Evolutionary conservation across 2,797 vertebrate genomes (phyloP).

Genomic region (Eulemur mongoz): DNA sequence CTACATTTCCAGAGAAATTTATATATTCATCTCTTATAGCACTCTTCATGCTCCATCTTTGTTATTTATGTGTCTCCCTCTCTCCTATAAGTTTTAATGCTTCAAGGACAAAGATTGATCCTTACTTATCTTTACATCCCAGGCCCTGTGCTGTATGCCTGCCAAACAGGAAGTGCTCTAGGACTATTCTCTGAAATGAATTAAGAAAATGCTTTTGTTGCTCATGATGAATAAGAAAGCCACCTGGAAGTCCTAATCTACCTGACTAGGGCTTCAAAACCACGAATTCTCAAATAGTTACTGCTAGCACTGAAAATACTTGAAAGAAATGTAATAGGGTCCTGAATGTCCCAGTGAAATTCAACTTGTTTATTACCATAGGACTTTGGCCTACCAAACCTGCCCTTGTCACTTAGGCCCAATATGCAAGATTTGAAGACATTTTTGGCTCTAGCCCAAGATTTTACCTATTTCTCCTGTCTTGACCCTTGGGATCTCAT

Average conservation of each 20-base stretch:
- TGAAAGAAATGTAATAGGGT: not conserved
- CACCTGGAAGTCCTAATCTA: not conserved
- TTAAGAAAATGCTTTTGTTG: not conserved
- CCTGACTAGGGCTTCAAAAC: not conserved
- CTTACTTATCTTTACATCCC: slow-evolving; percentile 10
- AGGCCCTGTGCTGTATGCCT: not conserved
- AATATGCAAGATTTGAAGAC: not conserved
- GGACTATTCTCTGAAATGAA: not conserved
- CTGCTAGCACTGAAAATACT: not conserved
- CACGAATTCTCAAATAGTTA: not conserved
- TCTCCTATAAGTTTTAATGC: slow-evolving; percentile 38
- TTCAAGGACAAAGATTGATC: slow-evolving; percentile 2
- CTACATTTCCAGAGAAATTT: slow-evolving; percentile 4
- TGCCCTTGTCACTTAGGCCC: not conserved
- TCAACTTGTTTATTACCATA: not conserved
- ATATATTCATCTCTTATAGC: not conserved
- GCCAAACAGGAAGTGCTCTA: not conserved
- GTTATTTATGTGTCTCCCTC: not conserved
- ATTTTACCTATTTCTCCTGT: not conserved
- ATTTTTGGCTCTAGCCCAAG: not conserved
- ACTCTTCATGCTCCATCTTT: not conserved
- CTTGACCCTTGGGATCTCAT: not conserved
- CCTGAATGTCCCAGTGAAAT: not conserved
- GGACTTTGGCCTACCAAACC: not conserved
- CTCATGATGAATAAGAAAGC: not conserved